Evolutionary conservation across 2,797 vertebrate genomes (phyloP), one percentile per base, ranked within the genome.

Genomic region (Paguma larvata): DNA sequence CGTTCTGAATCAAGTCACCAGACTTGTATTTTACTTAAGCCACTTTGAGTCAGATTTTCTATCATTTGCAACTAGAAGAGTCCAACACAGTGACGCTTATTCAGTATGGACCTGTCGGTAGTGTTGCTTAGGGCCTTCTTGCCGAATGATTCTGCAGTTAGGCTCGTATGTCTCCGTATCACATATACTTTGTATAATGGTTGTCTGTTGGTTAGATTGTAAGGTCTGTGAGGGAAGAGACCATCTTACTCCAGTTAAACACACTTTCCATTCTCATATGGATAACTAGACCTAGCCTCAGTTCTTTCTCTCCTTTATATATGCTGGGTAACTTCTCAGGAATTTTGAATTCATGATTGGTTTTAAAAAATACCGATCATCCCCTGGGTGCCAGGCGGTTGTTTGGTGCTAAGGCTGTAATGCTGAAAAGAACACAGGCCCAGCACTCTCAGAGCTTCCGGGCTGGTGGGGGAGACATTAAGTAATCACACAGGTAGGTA

Each of bases 1-100:
- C 70, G 32, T 44, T 44, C 7, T 0, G 4, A 85, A 56, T 75
- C n/a, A 78, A 85, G 78, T 92, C 72, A 88, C 2, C 13, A 23
- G 70, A 41, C 38, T 67, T 65, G 6, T 34, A 73, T 72, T 85
- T 73, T 3, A 32, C 23, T 91, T 51, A 23, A 48, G 32, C 25
- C 11, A 75, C n/a, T 88, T 73, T 91, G 68, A 85, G n/a, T 85
- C 41, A 68, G 87, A 27, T 85, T 83, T 96, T 38, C 48, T 46
- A 8, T 44, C 34, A 25, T 12, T 44, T 84, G 78, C 67, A 12
- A 12, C 18, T 48, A 44, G 65, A 84, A 65, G 70, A 68, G 63
- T 73, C 32, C 38, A 21, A 2, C 15, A 59, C 21, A 63, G n/a
- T 51, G 46, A 27, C 48, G 12, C 30, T 89, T 25, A 75, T 11